Percentiles rank a stretch among this genome's conserved stretches.
These are phyloP conservation scores for Apogon hyalosoma DNA, from an alignment of 2,797 vertebrate species.

Conservation along the genomic window DNA sequence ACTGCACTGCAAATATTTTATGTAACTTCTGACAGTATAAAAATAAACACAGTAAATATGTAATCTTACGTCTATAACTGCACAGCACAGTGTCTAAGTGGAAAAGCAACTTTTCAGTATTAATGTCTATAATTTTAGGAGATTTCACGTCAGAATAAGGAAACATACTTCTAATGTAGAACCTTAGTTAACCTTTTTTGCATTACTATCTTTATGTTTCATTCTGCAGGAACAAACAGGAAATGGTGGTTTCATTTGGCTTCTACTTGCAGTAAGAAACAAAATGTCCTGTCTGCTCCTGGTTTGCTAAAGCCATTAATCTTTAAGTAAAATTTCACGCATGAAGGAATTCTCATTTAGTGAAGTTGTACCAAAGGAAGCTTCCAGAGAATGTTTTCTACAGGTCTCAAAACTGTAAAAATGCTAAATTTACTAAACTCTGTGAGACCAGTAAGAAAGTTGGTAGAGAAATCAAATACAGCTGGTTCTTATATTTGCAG, in stretches of 20 bases:
- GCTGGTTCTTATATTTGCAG: conserved; percentile 76
- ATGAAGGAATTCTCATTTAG: conserved; percentile 41
- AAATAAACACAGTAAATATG: neutral
- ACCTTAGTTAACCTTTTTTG: neutral
- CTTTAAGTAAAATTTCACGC: conserved; percentile 37
- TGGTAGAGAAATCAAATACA: conserved; percentile 63
- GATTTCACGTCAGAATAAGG: neutral
- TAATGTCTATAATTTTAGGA: neutral
- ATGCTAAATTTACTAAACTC: conserved; percentile 44
- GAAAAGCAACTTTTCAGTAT: neutral
- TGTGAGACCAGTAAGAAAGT: conserved; percentile 44
- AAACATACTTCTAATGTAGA: neutral
- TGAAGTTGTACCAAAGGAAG: conserved; percentile 14
- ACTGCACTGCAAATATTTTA: neutral
- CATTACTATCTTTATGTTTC: neutral
- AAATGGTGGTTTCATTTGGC: neutral
- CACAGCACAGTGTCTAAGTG: neutral
- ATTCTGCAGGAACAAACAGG: neutral
- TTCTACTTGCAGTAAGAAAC: conserved; percentile 8
- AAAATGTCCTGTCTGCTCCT: conserved; percentile 33
- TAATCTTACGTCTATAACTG: neutral
- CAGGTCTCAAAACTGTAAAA: conserved; percentile 34
- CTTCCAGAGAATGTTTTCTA: conserved; percentile 41
- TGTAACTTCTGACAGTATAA: neutral
- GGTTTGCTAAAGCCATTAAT: conserved; percentile 46